Evolutionary conservation across 1,140 invertebrate genomes (phyloP), one percentile per base, ranked within the genome.

Genomic region (Phymorhynchus buccinoides): DNA sequence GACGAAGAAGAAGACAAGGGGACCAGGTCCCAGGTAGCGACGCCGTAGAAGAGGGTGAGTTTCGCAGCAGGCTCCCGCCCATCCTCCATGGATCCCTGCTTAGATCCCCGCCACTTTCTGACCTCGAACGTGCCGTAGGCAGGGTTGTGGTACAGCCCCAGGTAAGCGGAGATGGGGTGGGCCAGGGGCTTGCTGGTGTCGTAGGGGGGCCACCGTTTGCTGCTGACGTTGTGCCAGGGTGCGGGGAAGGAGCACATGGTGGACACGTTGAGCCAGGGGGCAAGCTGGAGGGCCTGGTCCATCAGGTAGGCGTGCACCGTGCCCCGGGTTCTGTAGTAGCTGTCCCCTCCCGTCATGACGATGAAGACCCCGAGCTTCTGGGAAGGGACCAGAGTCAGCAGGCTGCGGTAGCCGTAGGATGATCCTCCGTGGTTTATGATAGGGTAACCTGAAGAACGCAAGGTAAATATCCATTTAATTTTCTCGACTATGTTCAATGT

Each of bases 281-380:
- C 48, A 22, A 83, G n/a, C 3, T 84, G 84, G 0, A 90, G 77
- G n/a, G 71, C 82, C 32, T 35, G 42, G 83, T 88, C 87, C 37
- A 86, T 66, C 39, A 90, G 78, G 82, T 88, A 90, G 56, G 83
- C 89, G 39, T 87, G 87, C 44, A 90, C 73, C 16, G 87, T 71
- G 0, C 81, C 84, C n/a, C 89, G 80, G 12, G 66, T 79, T 1
- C 62, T 75, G 30, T 88, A 86, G 27, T 56, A 16, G 22, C 80
- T 79, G 48, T 90, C 89, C 14, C 83, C 66, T 4, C 88, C 88
- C 7, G 85, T 87, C 87, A 88, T 85, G 39, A 77, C 79, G 35
- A 81, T 87, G 80, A 90, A 90, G 4, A 89, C 84, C 3, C 89
- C 89, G 16, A 90, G 22, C n/a, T 87, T 86, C 18, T 84, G 66